phyloP scores from a whole-genome alignment of 2,113 vertebrate genomes.

The Rhabdomys dilectus region DNA sequence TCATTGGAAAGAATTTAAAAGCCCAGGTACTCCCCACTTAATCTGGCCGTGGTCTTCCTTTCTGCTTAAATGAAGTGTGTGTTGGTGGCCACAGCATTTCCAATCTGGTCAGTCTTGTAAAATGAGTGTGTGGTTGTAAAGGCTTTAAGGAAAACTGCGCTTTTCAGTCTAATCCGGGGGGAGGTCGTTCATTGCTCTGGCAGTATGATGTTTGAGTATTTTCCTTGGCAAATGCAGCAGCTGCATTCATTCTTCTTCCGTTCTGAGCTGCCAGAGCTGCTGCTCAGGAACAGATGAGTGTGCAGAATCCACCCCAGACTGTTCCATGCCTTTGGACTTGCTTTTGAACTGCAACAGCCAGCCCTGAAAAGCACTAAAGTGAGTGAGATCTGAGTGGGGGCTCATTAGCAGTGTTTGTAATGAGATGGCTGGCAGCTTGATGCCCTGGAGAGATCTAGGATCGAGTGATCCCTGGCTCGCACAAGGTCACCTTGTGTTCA shows the following conservation, averaged over 20 bases:
- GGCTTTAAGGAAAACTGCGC: not conserved
- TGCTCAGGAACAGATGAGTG: constrained; percentile 21
- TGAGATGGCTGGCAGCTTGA: not conserved
- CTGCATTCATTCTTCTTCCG: not conserved
- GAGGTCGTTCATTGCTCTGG: not conserved
- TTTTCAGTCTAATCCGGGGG: not conserved
- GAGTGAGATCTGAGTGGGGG: not conserved
- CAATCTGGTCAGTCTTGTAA: not conserved
- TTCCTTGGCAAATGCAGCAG: not conserved
- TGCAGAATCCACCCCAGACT: not conserved
- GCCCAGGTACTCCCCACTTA: not conserved
- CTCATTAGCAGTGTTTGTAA: not conserved
- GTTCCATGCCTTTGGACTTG: not conserved
- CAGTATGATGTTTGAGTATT: not conserved
- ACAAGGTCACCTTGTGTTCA: not conserved
- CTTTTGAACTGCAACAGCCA: not conserved
- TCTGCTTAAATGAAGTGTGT: not conserved
- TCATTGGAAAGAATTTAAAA: not conserved
- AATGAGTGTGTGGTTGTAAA: not conserved
- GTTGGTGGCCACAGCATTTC: not conserved
- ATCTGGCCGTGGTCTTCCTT: not conserved
- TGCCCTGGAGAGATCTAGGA: not conserved
- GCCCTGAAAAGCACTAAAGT: not conserved
- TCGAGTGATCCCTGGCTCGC: not conserved
- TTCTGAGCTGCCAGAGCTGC: not conserved